These are phyloP conservation scores for Oreocharis arfaki DNA, from an alignment of 2,113 vertebrate species.

Conservation along the genomic window DNA sequence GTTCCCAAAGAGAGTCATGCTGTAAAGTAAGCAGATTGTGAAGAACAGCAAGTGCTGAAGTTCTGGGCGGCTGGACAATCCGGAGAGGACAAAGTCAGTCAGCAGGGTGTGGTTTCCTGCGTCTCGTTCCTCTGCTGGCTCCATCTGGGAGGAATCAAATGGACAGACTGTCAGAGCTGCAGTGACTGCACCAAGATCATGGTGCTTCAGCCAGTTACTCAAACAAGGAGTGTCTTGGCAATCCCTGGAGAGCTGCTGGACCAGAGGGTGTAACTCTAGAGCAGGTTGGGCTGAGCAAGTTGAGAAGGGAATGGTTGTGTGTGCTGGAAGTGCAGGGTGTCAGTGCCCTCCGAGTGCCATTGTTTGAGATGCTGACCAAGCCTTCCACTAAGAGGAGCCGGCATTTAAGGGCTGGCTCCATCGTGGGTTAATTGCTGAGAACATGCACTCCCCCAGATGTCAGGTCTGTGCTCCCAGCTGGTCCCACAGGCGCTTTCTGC, in stretches of 20 bases:
- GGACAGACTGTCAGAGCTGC: not conserved
- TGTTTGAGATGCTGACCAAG: not conserved
- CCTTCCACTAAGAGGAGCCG: fast-evolving
- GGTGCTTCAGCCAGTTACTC: not conserved
- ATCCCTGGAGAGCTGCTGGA: not conserved
- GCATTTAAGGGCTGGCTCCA: not conserved
- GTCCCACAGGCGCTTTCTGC: not conserved
- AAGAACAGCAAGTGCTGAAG: not conserved
- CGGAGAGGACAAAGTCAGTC: slow-evolving; percentile 14
- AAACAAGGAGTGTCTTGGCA: not conserved
- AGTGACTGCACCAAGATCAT: no score
- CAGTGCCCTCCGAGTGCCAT: not conserved
- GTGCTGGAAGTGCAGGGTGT: fast-evolving
- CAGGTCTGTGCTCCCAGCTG: not conserved
- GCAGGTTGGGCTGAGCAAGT: not conserved
- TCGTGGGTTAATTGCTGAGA: not conserved
- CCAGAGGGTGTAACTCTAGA: not conserved
- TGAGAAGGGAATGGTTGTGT: not conserved
- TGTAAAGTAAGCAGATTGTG: not conserved
- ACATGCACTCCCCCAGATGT: not conserved
- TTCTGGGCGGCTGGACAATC: not conserved
- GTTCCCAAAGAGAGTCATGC: not conserved
- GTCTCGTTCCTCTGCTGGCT: not conserved
- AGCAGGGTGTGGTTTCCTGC: not conserved
- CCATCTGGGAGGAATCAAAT: not conserved